Evolutionary conservation across 2,113 vertebrate species (phyloP).

Genomic region (Pterocles orientalis): DNA sequence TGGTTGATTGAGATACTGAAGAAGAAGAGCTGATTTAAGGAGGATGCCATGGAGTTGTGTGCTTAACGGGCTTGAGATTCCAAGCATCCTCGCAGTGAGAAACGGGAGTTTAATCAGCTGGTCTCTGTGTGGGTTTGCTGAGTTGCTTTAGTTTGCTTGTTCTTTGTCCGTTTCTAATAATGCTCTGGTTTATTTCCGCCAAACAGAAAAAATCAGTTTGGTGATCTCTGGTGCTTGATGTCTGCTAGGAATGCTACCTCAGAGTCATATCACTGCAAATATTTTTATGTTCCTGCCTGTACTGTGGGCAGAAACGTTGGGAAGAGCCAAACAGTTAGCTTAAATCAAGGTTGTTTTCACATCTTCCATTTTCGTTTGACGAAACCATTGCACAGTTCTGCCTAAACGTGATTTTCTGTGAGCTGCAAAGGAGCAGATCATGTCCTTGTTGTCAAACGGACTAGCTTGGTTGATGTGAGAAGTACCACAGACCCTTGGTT

Average conservation of each 20-base stretch:
- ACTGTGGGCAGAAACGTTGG: neutral
- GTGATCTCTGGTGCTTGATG: neutral
- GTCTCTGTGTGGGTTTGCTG: constrained; percentile 38
- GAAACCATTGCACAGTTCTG: neutral
- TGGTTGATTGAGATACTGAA: neutral
- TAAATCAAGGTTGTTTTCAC: neutral
- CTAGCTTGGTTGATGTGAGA: neutral
- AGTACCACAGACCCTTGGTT: rapidly evolving
- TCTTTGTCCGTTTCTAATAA: neutral
- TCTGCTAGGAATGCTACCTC: neutral
- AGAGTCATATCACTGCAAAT: neutral
- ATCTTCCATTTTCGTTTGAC: neutral
- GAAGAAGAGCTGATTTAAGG: constrained; percentile 23
- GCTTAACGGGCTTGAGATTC: constrained; percentile 31
- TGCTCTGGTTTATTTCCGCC: neutral
- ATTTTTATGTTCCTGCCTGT: neutral
- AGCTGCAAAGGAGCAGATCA: neutral
- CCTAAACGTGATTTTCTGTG: neutral
- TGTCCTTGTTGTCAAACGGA: rapidly evolving
- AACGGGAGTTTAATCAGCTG: constrained; percentile 7
- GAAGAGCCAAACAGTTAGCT: neutral
- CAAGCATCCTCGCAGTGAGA: constrained; percentile 9
- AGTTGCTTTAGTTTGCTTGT: constrained; percentile 33
- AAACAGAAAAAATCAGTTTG: neutral
- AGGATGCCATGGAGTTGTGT: neutral